A percentile compares a stretch with the other conserved stretches of the same genome.
Evolutionary conservation across 1,140 invertebrate species (phyloP).

Genomic region (Gryllus bimaculatus): DNA sequence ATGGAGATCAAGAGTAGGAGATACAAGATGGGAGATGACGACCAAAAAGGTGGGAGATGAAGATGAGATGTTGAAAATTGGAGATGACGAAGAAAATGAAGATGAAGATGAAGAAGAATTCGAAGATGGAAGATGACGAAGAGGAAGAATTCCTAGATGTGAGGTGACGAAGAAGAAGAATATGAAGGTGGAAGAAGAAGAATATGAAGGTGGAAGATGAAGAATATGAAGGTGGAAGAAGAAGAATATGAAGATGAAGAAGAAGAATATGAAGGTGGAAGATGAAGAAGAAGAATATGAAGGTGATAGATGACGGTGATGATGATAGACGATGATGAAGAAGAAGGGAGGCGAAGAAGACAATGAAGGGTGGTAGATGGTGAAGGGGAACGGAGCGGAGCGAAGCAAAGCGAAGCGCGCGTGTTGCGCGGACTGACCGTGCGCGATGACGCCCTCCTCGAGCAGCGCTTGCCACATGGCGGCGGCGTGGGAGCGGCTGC

Average conservation of each 20-base stretch:
- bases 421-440: constrained; percentile 50
- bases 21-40: neutral
- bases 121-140: neutral
- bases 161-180: neutral
- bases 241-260: neutral
- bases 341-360: too few relatives aligned
- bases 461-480: constrained; percentile 79
- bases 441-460: constrained; percentile 68
- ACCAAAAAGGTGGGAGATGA: neutral
- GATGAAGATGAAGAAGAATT: neutral
- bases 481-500: constrained; percentile 60
- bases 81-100: neutral
- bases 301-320: neutral
- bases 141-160: neutral
- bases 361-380: too few relatives aligned
- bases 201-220: neutral
- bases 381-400: too few relatives aligned
- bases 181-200: constrained; percentile 14
- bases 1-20: neutral
- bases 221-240: neutral
- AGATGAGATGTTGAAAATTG: neutral
- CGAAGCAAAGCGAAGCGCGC: too few relatives aligned
- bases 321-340: too few relatives aligned
- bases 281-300: neutral
- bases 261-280: fast-evolving